phyloP scores from a whole-genome alignment of 2,113 vertebrate species.

The Saguinus imperator region DNA sequence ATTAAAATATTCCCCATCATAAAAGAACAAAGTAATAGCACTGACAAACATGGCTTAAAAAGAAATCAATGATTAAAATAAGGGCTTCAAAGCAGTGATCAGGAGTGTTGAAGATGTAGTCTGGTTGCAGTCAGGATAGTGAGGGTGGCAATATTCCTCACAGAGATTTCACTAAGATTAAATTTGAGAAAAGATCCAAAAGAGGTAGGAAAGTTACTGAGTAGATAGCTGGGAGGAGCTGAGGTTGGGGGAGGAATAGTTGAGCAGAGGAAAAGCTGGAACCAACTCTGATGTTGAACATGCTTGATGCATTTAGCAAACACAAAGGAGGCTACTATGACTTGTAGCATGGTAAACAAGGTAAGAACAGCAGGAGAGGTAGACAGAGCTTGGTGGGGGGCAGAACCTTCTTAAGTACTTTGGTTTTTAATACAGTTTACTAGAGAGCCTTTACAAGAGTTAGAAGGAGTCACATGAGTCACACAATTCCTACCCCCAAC shows the following conservation, averaged over 20 bases:
- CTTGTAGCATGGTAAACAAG: neutral
- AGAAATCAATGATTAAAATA: neutral
- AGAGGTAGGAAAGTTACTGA: neutral
- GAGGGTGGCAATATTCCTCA: neutral
- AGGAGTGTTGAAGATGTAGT: neutral
- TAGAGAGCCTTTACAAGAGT: neutral
- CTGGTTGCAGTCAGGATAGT: neutral
- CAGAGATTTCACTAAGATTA: neutral
- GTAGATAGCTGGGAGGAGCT: neutral
- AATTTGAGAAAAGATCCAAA: neutral
- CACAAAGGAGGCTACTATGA: no score
- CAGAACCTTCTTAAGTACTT: neutral
- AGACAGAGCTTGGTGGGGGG: neutral
- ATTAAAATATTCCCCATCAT: neutral
- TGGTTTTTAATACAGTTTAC: neutral
- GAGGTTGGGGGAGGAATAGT: accelerated
- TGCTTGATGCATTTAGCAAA: neutral
- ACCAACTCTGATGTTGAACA: neutral
- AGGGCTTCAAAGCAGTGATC: no score
- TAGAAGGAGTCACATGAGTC: neutral
- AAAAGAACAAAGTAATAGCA: neutral
- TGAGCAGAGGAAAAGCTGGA: neutral
- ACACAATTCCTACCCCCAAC: no score
- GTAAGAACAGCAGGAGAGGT: neutral
- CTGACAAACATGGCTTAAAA: neutral